These are phyloP conservation scores for Saturnia japonica DNA, from an alignment of 2,888 invertebrate species.

Conservation along the genomic window DNA sequence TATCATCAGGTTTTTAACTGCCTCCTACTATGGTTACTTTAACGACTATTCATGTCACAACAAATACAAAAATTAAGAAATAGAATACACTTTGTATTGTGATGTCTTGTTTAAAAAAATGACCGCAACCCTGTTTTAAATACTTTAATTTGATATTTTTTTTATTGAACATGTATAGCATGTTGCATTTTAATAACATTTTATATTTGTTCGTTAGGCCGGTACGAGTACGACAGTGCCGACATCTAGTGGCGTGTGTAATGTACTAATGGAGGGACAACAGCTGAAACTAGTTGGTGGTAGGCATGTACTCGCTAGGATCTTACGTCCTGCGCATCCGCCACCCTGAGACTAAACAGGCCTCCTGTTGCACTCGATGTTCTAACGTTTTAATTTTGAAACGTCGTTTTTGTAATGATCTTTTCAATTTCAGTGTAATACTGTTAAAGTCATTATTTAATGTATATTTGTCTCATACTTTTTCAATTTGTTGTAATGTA, in stretches of 20 bases:
- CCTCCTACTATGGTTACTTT: too few relatives aligned
- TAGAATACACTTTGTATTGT: too few relatives aligned
- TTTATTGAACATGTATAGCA: background rate
- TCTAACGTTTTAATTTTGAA: slow-evolving; percentile 1
- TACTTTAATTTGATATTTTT: background rate
- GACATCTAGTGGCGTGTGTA: slow-evolving; percentile 61
- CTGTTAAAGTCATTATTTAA: background rate
- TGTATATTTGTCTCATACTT: background rate
- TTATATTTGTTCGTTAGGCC: slow-evolving; percentile 38
- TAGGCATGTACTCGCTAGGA: slow-evolving; percentile 68
- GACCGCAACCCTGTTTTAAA: too few relatives aligned
- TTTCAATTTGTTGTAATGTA: background rate
- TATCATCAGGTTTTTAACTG: too few relatives aligned
- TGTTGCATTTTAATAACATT: background rate
- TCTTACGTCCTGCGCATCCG: slow-evolving; percentile 66
- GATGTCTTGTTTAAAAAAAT: too few relatives aligned
- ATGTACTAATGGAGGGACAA: slow-evolving; percentile 75
- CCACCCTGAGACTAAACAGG: slow-evolving; percentile 44
- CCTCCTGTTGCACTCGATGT: background rate
- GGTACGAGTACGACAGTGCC: slow-evolving; percentile 45
- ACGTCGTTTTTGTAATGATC: background rate
- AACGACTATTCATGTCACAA: too few relatives aligned
- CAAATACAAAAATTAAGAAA: too few relatives aligned
- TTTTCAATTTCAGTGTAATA: background rate
- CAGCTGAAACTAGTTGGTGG: slow-evolving; percentile 73